These are phyloP conservation scores for Mastomys natalensis DNA, from an alignment of 2,113 vertebrate species.

Conservation along the genomic window DNA sequence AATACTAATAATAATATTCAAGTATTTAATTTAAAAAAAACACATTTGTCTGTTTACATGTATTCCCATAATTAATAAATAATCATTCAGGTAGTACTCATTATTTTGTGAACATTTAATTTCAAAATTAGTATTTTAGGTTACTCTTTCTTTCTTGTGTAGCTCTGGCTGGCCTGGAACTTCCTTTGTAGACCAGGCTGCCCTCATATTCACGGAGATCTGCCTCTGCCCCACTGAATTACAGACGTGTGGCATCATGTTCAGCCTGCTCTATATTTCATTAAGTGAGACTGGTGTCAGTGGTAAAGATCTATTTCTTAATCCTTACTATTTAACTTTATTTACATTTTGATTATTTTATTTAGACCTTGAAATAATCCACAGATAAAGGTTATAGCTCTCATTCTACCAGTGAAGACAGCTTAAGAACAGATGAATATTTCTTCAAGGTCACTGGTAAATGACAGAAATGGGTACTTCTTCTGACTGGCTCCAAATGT, in stretches of 20 bases:
- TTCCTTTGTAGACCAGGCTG: neutral
- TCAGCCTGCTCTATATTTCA: neutral
- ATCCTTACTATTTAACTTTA: neutral
- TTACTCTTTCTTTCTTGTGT: neutral
- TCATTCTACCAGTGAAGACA: neutral
- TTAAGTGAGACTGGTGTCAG: neutral
- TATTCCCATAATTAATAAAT: neutral
- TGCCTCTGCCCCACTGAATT: neutral
- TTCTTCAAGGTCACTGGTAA: conserved; percentile 16
- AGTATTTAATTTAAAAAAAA: neutral
- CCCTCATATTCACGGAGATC: neutral
- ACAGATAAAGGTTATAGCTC: neutral
- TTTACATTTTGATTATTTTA: neutral
- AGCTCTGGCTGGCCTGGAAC: neutral
- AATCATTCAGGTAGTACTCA: neutral
- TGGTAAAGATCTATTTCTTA: conserved; percentile 17
- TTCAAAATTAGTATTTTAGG: conserved; percentile 27
- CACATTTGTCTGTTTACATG: neutral
- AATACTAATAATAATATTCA: conserved; percentile 34
- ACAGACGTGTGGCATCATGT: neutral
- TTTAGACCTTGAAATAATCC: conserved; percentile 32
- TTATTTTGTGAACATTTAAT: conserved; percentile 32
- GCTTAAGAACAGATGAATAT: neutral
- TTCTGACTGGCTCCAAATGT: conserved; percentile 12
- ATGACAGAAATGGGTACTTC: neutral